Base-by-base conservation (phyloP, 2,113 vertebrate species). In the Callipepla squamata region DNA sequence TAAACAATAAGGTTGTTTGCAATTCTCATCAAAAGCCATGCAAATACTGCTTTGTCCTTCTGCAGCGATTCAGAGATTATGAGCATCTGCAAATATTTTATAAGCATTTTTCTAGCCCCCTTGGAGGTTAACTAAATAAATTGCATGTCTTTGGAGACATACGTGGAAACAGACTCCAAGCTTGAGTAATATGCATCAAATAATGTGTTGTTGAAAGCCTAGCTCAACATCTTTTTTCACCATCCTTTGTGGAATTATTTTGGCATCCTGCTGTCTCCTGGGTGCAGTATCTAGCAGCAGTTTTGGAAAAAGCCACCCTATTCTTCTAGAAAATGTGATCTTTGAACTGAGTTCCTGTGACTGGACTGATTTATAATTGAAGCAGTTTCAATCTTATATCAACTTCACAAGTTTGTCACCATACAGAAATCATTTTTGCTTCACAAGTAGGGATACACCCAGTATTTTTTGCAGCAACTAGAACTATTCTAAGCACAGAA, bases 121-220 rank as follows among this genome's bases (percentile, higher is more conserved):
- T 89, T 92, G 62, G 53, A 89, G 70, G 53, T n/a, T 76, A 68
- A n/a, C 45, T 92, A 82, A 87, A 94, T 87, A 82, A 95, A 87
- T 66, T 82, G 30, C 51, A 65, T 1, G 8, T n/a, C 53, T 89
- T 85, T 62, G 50, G 32, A 94, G 74, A 63, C 16, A 13, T 51
- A 66, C 50, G 61, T 7, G 3, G 78, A 89, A 91, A 85, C 48
- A 89, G 63, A 79, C 21, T 69, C 65, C 2, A 5, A 82, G 50
- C 36, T 58, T 75, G 87, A 94, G 68, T 57, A 65, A 82, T 25
- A 23, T 53, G 40, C 8, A 48, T 48, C 3, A 50, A 66, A 8
- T 50, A 74, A 67, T 11, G 6, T 25, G 3, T 77, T 82, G 25
- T 28, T 42, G 14, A 28, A n/a, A 42, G 47, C 28, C 28, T 34